Base-by-base conservation (phyloP, 2,113 vertebrate genomes). In the Papio anubis region DNA sequence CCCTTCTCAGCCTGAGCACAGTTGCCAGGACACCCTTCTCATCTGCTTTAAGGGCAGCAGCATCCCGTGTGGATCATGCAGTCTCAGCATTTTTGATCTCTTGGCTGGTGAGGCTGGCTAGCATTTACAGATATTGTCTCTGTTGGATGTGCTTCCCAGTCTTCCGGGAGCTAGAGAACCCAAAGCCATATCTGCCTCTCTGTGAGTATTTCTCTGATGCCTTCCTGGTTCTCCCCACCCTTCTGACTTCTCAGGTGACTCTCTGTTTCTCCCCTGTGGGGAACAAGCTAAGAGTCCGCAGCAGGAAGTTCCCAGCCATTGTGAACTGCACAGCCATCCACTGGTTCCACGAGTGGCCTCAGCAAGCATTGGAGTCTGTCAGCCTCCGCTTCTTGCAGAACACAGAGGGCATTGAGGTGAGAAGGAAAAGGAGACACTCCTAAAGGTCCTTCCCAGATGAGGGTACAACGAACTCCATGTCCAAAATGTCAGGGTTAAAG, bases 301-400 rank as follows among this genome's bases (percentile, higher is more conserved):
- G 99, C 98, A 99, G 99, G 97, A 99, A 99, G 97, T 99, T 99
- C 95, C 99, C 99, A 0, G 99, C 99, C 1, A 98, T 99, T 68
- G 95, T 99, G 73, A 99, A 99, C 98, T 99, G 99, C 90, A 98
- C 99, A 0, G 98, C 99, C 0, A 99, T 99, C 0, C 97, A 99
- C 96, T 99, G 99, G 99, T 99, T 99, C 98, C 99, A 99, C 0
- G 99, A 99, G 61, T 99, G 99, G 99, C 99, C 99, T 0, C 99
- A 93, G 95, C 98, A 99, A 80, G 99, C 99, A 0, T 98, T 99
- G 12, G 99, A 99, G 98, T 99, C 99, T 0, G 99, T 99, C 98
- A 99, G 99, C 98, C 98, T 99, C 84, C 97, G 98, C 83, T 99
- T 99, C 97, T 98, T 99, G 18, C 98, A 98, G 81, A 99, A 99